These are phyloP conservation scores for Trialeurodes vaporariorum DNA, from an alignment of 1,140 invertebrate species.

Conservation along the genomic window DNA sequence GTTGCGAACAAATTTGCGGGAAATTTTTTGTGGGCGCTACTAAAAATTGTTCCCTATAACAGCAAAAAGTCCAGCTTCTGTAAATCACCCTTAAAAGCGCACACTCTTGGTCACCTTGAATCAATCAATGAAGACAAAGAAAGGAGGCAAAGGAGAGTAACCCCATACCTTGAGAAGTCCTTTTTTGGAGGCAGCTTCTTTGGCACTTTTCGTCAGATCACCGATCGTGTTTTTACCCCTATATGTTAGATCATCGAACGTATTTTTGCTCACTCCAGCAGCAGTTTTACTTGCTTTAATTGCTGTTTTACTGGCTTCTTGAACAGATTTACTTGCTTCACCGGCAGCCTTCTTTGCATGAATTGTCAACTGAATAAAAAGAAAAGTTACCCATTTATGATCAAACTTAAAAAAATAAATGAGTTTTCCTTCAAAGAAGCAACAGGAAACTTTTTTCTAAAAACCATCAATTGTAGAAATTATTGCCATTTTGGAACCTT, in stretches of 20 bases:
- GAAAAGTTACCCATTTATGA: conserved; percentile 5
- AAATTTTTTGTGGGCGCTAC: too few species aligned
- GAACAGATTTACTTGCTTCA: conserved; percentile 67
- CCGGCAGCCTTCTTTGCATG: conserved; percentile 81
- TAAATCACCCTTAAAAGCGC: too few species aligned
- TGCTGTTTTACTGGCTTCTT: conserved; percentile 68
- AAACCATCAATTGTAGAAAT: too few species aligned
- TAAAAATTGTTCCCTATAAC: too few species aligned
- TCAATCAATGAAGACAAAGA: too few species aligned
- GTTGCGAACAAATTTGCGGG: too few species aligned
- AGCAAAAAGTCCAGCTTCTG: too few species aligned
- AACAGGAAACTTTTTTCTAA: too few species aligned
- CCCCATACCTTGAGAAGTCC: conserved; percentile 72
- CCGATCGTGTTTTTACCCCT: conserved; percentile 74
- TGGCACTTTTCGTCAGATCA: conserved; percentile 81
- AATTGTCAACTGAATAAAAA: conserved; percentile 48
- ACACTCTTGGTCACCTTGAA: too few species aligned
- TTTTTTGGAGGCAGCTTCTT: conserved; percentile 74
- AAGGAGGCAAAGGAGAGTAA: too few species aligned
- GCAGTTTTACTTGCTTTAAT: conserved; percentile 76
- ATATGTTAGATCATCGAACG: conserved; percentile 73
- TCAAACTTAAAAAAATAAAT: neutral
- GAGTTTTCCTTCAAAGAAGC: too few species aligned
- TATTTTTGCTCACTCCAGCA: conserved; percentile 75
- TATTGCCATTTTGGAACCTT: too few species aligned